Evolutionary conservation across 1,140 invertebrate species (phyloP).

Genomic region (Aradophagus sp.): DNA sequence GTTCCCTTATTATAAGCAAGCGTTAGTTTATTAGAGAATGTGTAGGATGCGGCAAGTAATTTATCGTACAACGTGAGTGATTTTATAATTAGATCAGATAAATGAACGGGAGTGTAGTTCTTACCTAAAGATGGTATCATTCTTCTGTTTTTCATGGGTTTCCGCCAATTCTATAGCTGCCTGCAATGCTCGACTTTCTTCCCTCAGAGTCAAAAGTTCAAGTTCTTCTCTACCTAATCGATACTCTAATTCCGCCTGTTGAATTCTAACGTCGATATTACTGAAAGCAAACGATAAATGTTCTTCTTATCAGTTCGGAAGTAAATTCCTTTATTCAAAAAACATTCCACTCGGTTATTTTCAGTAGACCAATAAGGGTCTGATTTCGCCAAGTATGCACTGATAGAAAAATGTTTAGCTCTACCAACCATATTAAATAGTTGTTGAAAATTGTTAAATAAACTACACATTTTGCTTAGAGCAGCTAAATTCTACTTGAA

Average conservation of each 20-base stretch:
- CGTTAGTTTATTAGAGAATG: constrained; percentile 6
- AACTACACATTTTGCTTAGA: too few relatives aligned
- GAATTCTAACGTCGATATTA: constrained; percentile 91
- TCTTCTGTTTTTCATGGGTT: constrained; percentile 72
- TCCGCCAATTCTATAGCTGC: constrained; percentile 83
- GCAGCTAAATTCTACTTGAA: too few relatives aligned
- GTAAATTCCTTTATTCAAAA: too few relatives aligned
- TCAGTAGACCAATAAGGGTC: too few relatives aligned
- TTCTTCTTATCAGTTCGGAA: too few relatives aligned
- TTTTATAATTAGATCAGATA: constrained; percentile 26
- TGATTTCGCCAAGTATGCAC: too few relatives aligned
- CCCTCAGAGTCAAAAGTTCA: constrained; percentile 86
- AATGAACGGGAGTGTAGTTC: neutral
- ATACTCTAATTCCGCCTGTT: constrained; percentile 92
- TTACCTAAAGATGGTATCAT: constrained; percentile 81
- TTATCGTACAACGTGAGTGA: constrained; percentile 27
- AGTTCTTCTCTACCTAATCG: constrained; percentile 90
- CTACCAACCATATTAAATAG: too few relatives aligned
- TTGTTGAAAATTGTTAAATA: too few relatives aligned
- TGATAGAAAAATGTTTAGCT: too few relatives aligned
- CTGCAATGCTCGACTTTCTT: constrained; percentile 87
- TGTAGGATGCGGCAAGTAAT: constrained; percentile 18
- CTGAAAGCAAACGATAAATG: constrained; percentile 73
- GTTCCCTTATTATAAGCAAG: too few relatives aligned
- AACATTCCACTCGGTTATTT: too few relatives aligned